Base-by-base conservation (phyloP, 2,797 vertebrate genomes). In the Spheniscus humboldti region DNA sequence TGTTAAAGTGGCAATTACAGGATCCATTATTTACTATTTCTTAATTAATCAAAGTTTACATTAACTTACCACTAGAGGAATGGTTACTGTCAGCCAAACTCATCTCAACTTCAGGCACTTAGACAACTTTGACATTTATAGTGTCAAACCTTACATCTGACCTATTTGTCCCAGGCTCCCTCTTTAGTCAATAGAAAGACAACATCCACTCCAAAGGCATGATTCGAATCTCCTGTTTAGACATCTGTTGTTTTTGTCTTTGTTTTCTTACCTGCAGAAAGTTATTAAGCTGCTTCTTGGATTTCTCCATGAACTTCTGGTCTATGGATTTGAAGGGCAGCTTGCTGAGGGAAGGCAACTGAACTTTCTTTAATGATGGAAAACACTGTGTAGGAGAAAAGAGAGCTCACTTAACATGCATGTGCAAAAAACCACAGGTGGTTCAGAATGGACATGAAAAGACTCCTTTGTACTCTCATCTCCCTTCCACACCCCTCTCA, bases 291-390 rank as follows among this genome's bases (percentile, higher is more conserved):
- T 99, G 99, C 66, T 98, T 99, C 98, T 99, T 99, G 94, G 99
- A 99, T 97, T 99, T 99, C 90, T 99, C 99, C 95, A 99, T 98
- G 95, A 99, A 99, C 96, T 99, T 99, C 96, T 99, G 99, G 98
- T 99, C 99, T 88, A 99, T 92, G 78, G 99, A 99, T 98, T 99
- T 99, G 98, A 99, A 99, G 92, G 99, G 99, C 95, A 99, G 98
- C 97, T 99, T 99, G 97, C 99, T 99, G 94, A 99, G 98, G 13
- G 99, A 99, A 84, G 99, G 99, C 97, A 99, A 97, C 98, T 99
- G 99, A 94, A 99, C 98, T 98, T 99, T 99, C 98, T 99, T 99
- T 98, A 99, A 96, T 30, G 98, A 99, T 3, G 99, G 99, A 90
- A 99, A 99, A 98, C 99, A 99, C 99, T 99, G 97, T 22, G 14